Conservation (phyloP, 37 sponge, comb jelly and placozoan genomes). For the Cliona cf. orientalis region DNA sequence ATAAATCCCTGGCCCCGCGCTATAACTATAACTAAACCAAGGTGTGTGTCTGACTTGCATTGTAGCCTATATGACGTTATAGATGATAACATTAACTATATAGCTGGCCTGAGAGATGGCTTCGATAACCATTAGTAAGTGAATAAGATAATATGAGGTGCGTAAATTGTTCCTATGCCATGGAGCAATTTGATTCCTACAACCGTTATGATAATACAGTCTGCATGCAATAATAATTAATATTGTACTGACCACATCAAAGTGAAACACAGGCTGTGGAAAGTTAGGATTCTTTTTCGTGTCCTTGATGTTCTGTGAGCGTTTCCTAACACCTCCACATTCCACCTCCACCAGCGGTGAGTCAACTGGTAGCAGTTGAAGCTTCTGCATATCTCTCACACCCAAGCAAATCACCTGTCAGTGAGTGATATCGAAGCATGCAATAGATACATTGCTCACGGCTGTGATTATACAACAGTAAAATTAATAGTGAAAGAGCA, state of each 20-base stretch:
- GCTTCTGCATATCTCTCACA: slow-evolving; percentile 80
- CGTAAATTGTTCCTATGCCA: background rate
- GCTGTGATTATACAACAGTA: no score
- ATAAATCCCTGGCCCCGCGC: no score
- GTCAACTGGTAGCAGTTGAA: slow-evolving; percentile 56
- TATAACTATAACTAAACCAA: no score
- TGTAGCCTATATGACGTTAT: no score
- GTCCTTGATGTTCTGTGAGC: slow-evolving; percentile 50
- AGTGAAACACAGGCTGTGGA: slow-evolving; percentile 21
- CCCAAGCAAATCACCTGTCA: slow-evolving; percentile 80
- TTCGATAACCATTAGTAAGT: no score
- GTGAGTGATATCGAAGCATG: no score
- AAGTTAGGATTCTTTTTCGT: slow-evolving; percentile 78
- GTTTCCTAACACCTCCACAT: slow-evolving; percentile 59
- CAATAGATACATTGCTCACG: no score
- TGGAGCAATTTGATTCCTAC: no score
- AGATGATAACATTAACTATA: no score
- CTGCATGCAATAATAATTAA: background rate
- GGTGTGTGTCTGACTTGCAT: no score
- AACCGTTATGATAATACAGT: background rate
- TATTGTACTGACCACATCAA: slow-evolving; percentile 64
- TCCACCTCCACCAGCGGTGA: slow-evolving; percentile 74
- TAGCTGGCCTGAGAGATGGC: no score
- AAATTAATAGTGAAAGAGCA: no score
- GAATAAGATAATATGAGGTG: background rate